phyloP scores from a whole-genome alignment of 1,140 invertebrate genomes.

The Gryllus bimaculatus region DNA sequence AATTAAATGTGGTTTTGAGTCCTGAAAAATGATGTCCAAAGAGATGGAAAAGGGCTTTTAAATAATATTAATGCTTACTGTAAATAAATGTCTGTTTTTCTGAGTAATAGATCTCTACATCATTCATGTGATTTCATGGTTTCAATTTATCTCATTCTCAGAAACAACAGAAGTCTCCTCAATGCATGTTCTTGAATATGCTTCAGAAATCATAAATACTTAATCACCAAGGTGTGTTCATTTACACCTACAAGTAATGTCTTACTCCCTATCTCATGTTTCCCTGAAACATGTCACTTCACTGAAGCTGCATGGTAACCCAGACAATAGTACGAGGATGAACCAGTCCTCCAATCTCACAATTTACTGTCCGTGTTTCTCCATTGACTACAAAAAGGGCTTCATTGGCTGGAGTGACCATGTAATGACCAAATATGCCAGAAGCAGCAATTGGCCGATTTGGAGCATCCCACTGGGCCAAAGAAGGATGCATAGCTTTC shows the following conservation, averaged over 20 bases:
- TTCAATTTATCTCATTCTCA: no score
- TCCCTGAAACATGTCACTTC: slow-evolving; percentile 4
- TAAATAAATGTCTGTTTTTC: no score
- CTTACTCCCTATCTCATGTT: background rate
- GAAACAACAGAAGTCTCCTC: no score
- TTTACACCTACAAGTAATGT: background rate
- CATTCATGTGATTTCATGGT: no score
- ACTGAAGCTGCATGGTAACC: slow-evolving; percentile 39
- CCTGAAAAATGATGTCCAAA: no score
- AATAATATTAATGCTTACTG: no score
- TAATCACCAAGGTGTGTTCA: background rate
- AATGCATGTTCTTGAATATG: background rate
- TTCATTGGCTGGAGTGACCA: slow-evolving; percentile 63
- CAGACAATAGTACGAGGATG: slow-evolving; percentile 57
- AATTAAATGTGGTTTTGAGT: no score
- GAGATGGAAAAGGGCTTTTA: no score
- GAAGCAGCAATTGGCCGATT: slow-evolving; percentile 59
- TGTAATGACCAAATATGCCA: slow-evolving; percentile 62
- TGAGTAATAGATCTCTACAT: no score
- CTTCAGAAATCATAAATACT: background rate
- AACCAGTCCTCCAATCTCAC: slow-evolving; percentile 59
- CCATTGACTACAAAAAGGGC: slow-evolving; percentile 67
- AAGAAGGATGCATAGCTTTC: slow-evolving; percentile 43
- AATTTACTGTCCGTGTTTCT: slow-evolving; percentile 62
- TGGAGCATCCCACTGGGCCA: slow-evolving; percentile 56